Base-by-base conservation (phyloP, 2,797 vertebrate genomes). In the Tinamus major region DNA sequence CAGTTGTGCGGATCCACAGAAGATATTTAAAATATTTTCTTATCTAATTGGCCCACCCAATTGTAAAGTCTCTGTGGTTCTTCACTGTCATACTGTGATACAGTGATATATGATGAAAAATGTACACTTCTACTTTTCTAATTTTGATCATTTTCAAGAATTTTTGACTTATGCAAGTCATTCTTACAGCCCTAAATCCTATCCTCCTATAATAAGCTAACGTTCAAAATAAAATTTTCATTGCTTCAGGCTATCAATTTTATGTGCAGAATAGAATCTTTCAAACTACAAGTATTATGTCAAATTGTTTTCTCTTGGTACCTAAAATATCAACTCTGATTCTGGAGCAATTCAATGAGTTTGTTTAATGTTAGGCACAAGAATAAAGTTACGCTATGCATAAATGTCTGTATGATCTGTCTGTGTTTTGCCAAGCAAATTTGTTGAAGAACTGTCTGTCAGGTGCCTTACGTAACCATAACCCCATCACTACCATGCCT, bases 91-190 rank as follows among this genome's bases (percentile, higher is more conserved):
- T 72, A 26, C 26, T 78, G n/a, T 51, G 92, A 13, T 49, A 77
- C 23, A 21, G 49, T 63, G 14, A 88, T 65, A 46, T 12, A 16
- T 29, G 16, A 70, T 14, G 39, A 85, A 42, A 93, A 93, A 58
- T 29, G 49, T 56, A 41, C 78, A 72, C 41, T 85, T 92, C 37
- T 85, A 46, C 59, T 94, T 91, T 94, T 91, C 78, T 81, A 35
- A n/a, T 87, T 93, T 93, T 85, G 90, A 95, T 94, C 74, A 70
- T 87, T 94, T 78, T 68, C 69, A 84, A 90, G 35, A 55, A 77
- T 61, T 84, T 92, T 44, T 82, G n/a, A 48, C n/a, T 86, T 85
- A 12, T 94, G 9, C 84, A 39, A 85, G 90, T 86, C 37, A 39
- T 82, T 90, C 44, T 83, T 87, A 42, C 21, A 69, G 56, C 53